Base-by-base conservation (phyloP, 2,888 invertebrate genomes). In the Drosophila limbata region DNA sequence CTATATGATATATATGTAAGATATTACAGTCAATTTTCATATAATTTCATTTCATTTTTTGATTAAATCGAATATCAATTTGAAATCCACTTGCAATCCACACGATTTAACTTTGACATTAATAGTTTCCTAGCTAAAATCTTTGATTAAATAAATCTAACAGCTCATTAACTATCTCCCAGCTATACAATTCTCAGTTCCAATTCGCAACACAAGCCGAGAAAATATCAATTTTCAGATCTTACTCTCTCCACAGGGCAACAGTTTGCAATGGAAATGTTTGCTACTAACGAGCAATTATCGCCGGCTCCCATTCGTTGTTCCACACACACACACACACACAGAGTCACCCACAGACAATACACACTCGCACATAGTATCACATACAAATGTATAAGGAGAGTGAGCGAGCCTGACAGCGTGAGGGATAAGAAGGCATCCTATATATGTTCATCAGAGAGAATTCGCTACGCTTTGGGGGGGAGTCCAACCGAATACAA, bases 391-490 rank as follows among this genome's bases (percentile, higher is more conserved):
- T 10, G 5, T 0, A 53, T 17, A 42, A 13, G 28, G 0, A 44
- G 13, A 19, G 4, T 35, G 9, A 33, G 28, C 25, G 37, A 13
- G 6, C n/a, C 28, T 53, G 47, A 42, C 45, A 64, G 45, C 42
- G 50, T 9, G 37, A 35, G 56, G 60, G 39, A 67, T 68, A 73
- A 71, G 37, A 37, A 69, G 63, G 67, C 60, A 75, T 73, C 68
- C 52, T 25, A 25, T 25, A 5, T 25, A 25, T 66, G 59, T 64
- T 77, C 82, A 73, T 70, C 73, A 72, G 39, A 48, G 40, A 39
- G 15, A 53, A 90, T 90, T 90, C 33, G 90, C 73, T 88, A 79
- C 90, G 90, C 90, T 77, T 88, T 88, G 85, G 90, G 77, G 84
- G 85, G 90, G 86, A 90, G 90, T 90, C 81, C 45, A 57, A 64